Percentiles rank a stretch among this genome's conserved stretches.
These are phyloP conservation scores for Glossophaga mutica DNA, from an alignment of 2,797 vertebrate species.

Conservation along the genomic window DNA sequence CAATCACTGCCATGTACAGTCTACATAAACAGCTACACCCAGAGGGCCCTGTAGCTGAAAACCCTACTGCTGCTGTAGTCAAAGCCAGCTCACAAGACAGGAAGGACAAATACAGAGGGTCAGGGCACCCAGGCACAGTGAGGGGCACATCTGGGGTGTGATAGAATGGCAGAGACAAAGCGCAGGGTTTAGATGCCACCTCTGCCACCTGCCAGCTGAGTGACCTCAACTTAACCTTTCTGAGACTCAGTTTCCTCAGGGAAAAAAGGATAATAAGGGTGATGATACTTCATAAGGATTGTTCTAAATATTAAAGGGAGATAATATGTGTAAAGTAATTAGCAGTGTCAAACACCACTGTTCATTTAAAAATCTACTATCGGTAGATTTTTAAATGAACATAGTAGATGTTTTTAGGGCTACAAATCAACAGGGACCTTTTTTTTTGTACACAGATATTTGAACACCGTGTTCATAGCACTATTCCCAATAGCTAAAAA, in stretches of 20 bases:
- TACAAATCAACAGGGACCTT: not conserved
- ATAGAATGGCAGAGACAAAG: not conserved
- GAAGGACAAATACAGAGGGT: not conserved
- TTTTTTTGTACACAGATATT: not conserved
- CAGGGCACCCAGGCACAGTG: accelerated
- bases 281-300: not conserved
- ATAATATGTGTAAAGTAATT: not conserved
- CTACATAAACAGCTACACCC: not conserved
- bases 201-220: not conserved
- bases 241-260: not conserved
- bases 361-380: too few species aligned
- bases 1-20: not conserved
- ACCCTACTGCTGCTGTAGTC: not conserved
- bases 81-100: not conserved
- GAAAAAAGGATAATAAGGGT: not conserved
- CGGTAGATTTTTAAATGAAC: not conserved
- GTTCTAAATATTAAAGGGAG: not conserved
- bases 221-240: not conserved
- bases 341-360: not conserved
- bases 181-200: not conserved
- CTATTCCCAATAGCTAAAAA: not conserved
- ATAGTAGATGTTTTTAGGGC: not conserved
- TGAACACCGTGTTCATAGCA: not conserved
- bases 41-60: not conserved
- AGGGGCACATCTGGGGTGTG: not conserved